These are phyloP conservation scores for Sinodicranocentrus sp. DNA, from an alignment of 2,888 invertebrate species.

Conservation along the genomic window DNA sequence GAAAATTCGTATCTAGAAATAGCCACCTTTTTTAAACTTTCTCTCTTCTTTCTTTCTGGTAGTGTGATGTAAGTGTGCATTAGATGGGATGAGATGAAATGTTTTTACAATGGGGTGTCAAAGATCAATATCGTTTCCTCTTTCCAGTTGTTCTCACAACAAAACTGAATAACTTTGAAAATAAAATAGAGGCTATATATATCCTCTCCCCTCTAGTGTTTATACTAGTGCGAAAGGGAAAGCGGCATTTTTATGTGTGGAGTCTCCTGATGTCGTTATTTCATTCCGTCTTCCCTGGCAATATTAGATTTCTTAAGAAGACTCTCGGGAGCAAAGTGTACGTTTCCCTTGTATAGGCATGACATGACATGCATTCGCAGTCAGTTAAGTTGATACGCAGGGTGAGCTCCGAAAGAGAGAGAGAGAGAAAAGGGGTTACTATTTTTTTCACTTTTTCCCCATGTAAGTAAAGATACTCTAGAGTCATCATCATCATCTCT, in stretches of 20 bases:
- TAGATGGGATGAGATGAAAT: conserved; percentile 67
- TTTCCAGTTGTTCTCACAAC: conserved; percentile 43
- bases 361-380: conserved; percentile 52
- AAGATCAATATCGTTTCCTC: conserved; percentile 73
- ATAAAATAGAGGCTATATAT: no score
- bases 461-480: not conserved
- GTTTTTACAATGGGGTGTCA: conserved; percentile 75
- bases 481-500: conserved; percentile 9
- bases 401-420: conserved; percentile 12
- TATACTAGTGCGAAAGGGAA: no score
- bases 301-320: conserved; percentile 66
- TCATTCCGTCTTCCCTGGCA: conserved; percentile 40
- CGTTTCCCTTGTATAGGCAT: conserved; percentile 2
- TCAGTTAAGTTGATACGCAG: conserved; percentile 26
- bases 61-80: conserved; percentile 30
- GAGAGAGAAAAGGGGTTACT: conserved; percentile 19
- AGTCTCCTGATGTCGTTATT: conserved; percentile 50
- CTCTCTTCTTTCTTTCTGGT: conserved; percentile 1
- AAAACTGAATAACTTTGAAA: conserved; percentile 43
- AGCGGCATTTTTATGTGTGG: no score
- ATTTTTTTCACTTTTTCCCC: not conserved
- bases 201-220: no score
- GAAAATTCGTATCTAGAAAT: no score
- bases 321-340: conserved; percentile 34
- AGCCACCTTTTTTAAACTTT: no score